phyloP scores from a whole-genome alignment of 2,888 invertebrate species.

The Schrankia costaestrigalis region DNA sequence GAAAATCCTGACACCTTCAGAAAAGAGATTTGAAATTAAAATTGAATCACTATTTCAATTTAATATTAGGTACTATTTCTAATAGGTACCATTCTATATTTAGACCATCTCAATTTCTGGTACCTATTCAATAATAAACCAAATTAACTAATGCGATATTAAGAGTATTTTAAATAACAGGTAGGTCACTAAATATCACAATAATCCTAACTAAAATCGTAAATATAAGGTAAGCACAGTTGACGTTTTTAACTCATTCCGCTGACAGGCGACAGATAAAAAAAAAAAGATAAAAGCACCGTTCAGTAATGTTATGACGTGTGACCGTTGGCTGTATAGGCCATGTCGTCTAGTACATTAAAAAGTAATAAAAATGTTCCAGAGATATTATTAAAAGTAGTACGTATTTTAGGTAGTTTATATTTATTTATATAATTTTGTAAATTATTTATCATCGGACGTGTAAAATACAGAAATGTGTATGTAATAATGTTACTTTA shows the following conservation, averaged over 20 bases:
- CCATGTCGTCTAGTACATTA: conserved; percentile 64
- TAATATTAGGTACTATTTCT: too few relatives aligned
- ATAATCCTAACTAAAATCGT: conserved; percentile 13
- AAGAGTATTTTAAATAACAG: conserved; percentile 20
- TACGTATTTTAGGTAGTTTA: too few relatives aligned
- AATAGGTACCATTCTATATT: too few relatives aligned
- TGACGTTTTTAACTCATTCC: conserved; percentile 48
- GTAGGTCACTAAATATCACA: too few relatives aligned
- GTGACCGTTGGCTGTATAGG: conserved; percentile 50
- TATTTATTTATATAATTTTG: conserved; percentile 41
- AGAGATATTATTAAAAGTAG: conserved; percentile 40
- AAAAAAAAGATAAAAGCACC: conserved; percentile 61
- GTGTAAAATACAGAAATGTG: conserved; percentile 39
- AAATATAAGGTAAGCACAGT: conserved; percentile 31
- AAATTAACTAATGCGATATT: conserved; percentile 22
- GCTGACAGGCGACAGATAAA: conserved; percentile 50
- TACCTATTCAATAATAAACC: conserved; percentile 8
- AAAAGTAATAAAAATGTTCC: conserved; percentile 63
- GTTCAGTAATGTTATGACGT: conserved; percentile 51
- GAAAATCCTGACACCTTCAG: too few relatives aligned
- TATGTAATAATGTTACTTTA: too few relatives aligned
- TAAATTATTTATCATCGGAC: conserved; percentile 48
- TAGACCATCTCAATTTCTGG: too few relatives aligned
- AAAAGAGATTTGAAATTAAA: too few relatives aligned
- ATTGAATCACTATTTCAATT: too few relatives aligned